Conservation (phyloP, 2,113 vertebrate species). For the Mustelus asterias region DNA sequence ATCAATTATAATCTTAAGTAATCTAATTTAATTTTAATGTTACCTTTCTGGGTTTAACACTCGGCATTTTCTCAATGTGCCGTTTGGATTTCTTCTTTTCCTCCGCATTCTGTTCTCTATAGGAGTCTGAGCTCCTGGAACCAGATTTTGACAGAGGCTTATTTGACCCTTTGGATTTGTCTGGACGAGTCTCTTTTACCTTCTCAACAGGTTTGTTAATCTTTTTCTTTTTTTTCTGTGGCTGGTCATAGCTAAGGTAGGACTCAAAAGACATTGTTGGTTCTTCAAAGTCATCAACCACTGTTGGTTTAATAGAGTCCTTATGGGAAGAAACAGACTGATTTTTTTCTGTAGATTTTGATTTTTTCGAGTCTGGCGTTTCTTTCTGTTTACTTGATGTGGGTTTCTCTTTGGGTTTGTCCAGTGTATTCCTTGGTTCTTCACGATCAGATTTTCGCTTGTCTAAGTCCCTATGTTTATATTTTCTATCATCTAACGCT, state of each 20-base stretch:
- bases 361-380: constrained; percentile 50
- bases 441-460: constrained; percentile 50
- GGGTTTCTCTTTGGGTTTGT: constrained; percentile 40
- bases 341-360: neutral
- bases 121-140: neutral
- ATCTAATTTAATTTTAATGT: constrained; percentile 4
- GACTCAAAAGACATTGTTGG: constrained; percentile 97
- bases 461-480: constrained; percentile 56
- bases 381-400: constrained; percentile 49
- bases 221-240: constrained; percentile 83
- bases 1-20: neutral
- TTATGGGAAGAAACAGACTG: constrained; percentile 44
- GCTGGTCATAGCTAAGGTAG: constrained; percentile 90
- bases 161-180: neutral
- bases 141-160: neutral
- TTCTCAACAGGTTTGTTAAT: constrained; percentile 42
- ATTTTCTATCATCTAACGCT: constrained; percentile 54
- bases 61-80: neutral
- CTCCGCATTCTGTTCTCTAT: neutral
- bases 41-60: constrained; percentile 35
- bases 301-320: constrained; percentile 40
- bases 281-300: constrained; percentile 66
- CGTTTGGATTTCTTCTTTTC: constrained; percentile 33
- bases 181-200: neutral
- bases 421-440: constrained; percentile 50